Evolutionary conservation across 92 coral and sea anemone genomes (phyloP).

Genomic region (Phenganax stokvisi): DNA sequence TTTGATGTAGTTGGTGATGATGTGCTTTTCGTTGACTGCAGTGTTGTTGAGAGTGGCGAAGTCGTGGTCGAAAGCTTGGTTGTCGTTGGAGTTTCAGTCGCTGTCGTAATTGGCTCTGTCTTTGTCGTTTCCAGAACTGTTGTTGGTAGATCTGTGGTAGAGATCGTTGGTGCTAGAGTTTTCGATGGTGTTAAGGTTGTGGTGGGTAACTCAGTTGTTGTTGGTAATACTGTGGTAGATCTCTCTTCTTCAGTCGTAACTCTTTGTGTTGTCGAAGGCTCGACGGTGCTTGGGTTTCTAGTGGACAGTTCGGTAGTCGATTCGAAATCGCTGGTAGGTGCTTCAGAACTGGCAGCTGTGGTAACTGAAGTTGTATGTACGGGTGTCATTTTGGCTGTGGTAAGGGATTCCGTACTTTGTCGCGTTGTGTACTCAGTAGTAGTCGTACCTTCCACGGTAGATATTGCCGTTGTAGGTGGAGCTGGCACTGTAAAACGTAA

Average conservation of each 20-base stretch:
- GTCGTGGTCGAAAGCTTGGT: neutral
- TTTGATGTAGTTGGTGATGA: neutral
- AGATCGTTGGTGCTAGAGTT: too few relatives aligned
- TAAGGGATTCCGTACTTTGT: neutral
- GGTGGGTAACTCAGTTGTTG: too few relatives aligned
- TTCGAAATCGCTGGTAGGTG: neutral
- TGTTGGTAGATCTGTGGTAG: neutral
- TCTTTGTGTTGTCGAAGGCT: neutral
- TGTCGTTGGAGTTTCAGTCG: constrained; percentile 2
- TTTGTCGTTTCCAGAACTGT: neutral
- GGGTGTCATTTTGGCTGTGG: neutral
- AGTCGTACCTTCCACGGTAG: neutral
- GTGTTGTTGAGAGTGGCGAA: constrained; percentile 18
- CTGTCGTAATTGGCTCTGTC: neutral
- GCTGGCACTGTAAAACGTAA: neutral
- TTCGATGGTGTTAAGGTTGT: too few relatives aligned
- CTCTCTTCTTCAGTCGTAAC: neutral
- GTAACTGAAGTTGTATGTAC: neutral
- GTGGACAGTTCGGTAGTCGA: neutral
- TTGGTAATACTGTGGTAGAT: neutral
- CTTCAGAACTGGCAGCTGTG: neutral
- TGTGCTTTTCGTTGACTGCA: neutral
- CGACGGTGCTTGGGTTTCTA: neutral
- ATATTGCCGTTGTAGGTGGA: neutral
- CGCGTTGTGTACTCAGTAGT: neutral